Percentiles rank a stretch among this genome's conserved stretches.
These are phyloP conservation scores for Zygothrica quintamaculata DNA, from an alignment of 2,888 invertebrate genomes.

Conservation along the genomic window DNA sequence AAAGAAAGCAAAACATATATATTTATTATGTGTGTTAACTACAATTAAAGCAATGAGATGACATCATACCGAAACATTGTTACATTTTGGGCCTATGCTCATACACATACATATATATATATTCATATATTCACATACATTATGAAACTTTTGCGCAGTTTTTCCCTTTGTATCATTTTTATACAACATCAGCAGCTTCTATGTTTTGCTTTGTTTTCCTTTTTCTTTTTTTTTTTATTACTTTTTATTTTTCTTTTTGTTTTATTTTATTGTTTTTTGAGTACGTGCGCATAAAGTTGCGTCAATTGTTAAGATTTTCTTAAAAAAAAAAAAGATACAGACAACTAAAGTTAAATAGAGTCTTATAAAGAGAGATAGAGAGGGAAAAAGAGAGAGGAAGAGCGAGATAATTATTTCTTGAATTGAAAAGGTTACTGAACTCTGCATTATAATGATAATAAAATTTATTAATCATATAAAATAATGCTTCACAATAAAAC, in stretches of 20 bases:
- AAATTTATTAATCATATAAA: no score
- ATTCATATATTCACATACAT: no score
- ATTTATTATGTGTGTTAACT: slow-evolving; percentile 37
- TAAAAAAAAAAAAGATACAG: slow-evolving; percentile 6
- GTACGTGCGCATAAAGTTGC: slow-evolving; percentile 52
- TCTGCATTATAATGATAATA: no score
- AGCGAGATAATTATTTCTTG: slow-evolving; percentile 6
- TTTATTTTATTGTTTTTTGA: slow-evolving; percentile 38
- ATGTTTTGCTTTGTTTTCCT: slow-evolving; percentile 8
- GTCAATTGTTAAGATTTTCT: slow-evolving; percentile 50
- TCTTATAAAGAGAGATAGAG: not conserved
- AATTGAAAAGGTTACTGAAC: slow-evolving; percentile 30
- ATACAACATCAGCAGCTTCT: slow-evolving; percentile 30
- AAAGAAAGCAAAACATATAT: slow-evolving; percentile 3
- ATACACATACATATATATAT: no score
- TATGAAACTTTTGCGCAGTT: slow-evolving; percentile 12
- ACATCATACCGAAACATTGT: slow-evolving; percentile 23
- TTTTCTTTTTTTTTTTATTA: slow-evolving; percentile 36
- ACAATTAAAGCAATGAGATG: slow-evolving; percentile 17
- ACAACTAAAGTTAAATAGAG: no score
- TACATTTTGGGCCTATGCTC: no score
- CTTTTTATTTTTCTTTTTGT: slow-evolving; percentile 11
- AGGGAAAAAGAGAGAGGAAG: not conserved
- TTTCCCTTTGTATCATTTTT: slow-evolving; percentile 15
- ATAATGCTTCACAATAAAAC: no score